Evolutionary conservation across 2,888 invertebrate genomes (phyloP), one percentile per base, ranked within the genome.

Genomic region (Stenichneumon culpator): DNA sequence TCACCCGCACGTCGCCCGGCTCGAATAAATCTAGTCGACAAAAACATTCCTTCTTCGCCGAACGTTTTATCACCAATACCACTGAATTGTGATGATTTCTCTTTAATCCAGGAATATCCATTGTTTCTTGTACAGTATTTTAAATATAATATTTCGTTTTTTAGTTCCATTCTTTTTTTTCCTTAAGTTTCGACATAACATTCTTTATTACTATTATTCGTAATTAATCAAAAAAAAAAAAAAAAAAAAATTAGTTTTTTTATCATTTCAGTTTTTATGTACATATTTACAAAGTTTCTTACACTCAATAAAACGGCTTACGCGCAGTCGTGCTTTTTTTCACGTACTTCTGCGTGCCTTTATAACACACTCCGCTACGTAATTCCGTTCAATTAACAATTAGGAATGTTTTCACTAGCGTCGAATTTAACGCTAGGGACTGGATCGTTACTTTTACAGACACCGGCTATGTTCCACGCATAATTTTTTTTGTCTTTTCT

Each of bases 21-120:
- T 81, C 78, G 16, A 74, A 70, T 2, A 78, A 82, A 74, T 16
- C 36, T 3, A 36, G 74, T 50, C 95, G 95, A 73, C 95, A 95
- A 87, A 94, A 94, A 65, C 97, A 97, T 89, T 95, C 95, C 82
- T 97, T 97, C 93, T 97, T 97, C 90, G 95, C 95, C 75, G 96
- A 97, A 89, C 94, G 97, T 88, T 95, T 94, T 92, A 94, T 97
- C 87, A 95, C 94, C 87, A 94, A 94, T 85, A 95, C 95, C 50
- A 94, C 95, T 2, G 94, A 94, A 11, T 95, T 96, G 90, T 96
- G 92, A 94, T 25, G 68, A 16, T 77, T 78, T 22, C 39, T 75
- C 36, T 52, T 19, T 5, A 14, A 7, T 63, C 22, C 47, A 32
- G 68, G 57, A 86, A 77, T 75, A 70, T 36, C 75, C 14, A 36